phyloP scores from a whole-genome alignment of 2,113 vertebrate species.

The Struthidea cinerea region DNA sequence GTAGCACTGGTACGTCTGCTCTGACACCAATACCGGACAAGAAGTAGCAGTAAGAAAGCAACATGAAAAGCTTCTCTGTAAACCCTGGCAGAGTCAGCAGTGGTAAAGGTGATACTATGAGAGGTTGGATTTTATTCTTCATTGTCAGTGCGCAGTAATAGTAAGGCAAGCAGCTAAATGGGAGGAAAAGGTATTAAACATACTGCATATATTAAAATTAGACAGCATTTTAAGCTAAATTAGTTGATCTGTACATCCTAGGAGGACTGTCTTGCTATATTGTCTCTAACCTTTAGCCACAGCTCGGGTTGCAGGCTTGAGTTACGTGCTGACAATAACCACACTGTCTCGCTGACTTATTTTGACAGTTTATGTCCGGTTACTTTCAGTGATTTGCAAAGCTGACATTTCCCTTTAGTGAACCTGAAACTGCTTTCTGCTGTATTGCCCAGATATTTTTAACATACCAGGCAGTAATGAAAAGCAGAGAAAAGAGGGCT shows the following conservation, averaged over 20 bases:
- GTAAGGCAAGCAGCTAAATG: background rate
- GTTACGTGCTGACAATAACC: background rate
- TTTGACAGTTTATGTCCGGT: slow-evolving; percentile 39
- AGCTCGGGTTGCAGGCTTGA: background rate
- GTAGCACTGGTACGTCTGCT: background rate
- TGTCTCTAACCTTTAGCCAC: background rate
- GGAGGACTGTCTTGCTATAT: background rate
- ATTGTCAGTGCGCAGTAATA: background rate
- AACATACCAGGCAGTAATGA: background rate
- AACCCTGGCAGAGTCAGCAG: background rate
- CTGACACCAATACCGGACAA: background rate
- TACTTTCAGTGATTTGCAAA: slow-evolving; percentile 46
- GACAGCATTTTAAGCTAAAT: background rate
- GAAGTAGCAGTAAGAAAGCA: background rate
- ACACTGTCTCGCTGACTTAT: background rate
- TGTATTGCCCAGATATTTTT: slow-evolving; percentile 38
- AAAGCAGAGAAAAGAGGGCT: background rate
- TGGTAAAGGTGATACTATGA: background rate
- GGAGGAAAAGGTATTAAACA: background rate
- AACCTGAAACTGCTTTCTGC: slow-evolving; percentile 49
- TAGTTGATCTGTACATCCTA: background rate
- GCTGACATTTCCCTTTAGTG: slow-evolving; percentile 52
- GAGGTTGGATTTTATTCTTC: background rate
- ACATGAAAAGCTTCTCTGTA: background rate
- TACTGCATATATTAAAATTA: background rate